Percentiles rank a stretch among this genome's conserved stretches.
Conservation (phyloP, 2,888 invertebrate species). For the Parochlus steinenii region DNA sequence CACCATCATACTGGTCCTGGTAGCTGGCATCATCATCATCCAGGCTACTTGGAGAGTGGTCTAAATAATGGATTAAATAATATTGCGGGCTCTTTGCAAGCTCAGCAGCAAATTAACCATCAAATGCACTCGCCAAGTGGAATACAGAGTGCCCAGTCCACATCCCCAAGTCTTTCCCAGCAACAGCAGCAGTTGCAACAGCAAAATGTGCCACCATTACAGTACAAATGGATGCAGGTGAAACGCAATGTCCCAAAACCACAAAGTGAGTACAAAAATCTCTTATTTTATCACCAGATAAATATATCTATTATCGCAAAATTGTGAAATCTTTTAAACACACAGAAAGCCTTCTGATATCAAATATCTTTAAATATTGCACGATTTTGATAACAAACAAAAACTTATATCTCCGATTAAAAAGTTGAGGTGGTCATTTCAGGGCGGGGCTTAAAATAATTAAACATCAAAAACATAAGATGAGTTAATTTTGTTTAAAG, state of each 20-base stretch:
- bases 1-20: conserved; percentile 24
- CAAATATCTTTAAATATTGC: no score
- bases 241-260: conserved; percentile 93
- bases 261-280: conserved; percentile 44
- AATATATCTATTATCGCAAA: background rate
- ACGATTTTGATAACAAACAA: no score
- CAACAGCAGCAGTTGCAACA: conserved; percentile 28
- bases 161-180: conserved; percentile 16
- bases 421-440: no score
- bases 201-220: conserved; percentile 59
- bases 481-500: no score
- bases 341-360: no score
- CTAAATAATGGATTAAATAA: no score
- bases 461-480: no score
- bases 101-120: conserved; percentile 16
- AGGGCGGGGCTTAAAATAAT: no score
- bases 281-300: background rate
- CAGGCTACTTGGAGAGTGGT: conserved; percentile 15
- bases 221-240: conserved; percentile 99
- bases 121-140: conserved; percentile 22
- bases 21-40: conserved; percentile 19
- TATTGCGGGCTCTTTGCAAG: conserved; percentile 16
- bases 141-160: conserved; percentile 18
- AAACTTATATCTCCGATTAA: no score
- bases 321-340: background rate